phyloP scores from a whole-genome alignment of 2,113 vertebrate genomes.

The Scatophagus argus region DNA sequence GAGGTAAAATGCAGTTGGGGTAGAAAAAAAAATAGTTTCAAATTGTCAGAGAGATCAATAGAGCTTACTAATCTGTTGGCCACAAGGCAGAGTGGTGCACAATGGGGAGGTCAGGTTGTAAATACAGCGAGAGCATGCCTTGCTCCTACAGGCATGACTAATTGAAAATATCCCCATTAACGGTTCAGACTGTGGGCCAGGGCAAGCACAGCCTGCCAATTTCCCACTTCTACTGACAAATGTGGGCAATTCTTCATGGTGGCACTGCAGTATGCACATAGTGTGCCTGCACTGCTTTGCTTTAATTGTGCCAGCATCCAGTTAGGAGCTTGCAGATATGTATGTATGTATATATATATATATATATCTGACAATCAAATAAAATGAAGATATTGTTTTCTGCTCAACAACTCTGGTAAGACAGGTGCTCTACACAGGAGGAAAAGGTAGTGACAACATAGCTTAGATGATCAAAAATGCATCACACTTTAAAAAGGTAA shows the following conservation, averaged over 20 bases:
- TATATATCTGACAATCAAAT: neutral
- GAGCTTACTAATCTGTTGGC: constrained; percentile 67
- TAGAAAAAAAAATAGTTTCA: constrained; percentile 27
- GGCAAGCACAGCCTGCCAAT: constrained; percentile 40
- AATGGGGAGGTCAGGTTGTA: constrained; percentile 44
- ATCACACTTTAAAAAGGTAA: constrained; percentile 2
- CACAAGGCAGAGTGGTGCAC: constrained; percentile 48
- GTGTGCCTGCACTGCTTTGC: constrained; percentile 29
- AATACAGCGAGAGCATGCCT: constrained; percentile 62
- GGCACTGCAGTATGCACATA: constrained; percentile 44
- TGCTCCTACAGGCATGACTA: constrained; percentile 76
- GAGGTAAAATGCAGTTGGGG: constrained; percentile 9
- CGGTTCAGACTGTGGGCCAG: constrained; percentile 41
- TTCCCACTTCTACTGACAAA: constrained; percentile 65
- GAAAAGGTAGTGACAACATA: neutral
- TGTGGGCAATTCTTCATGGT: constrained; percentile 61
- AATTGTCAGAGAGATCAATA: constrained; percentile 69
- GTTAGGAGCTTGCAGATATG: neutral
- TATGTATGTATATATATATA: too few species aligned
- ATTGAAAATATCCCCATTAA: constrained; percentile 81
- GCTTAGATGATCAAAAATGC: constrained; percentile 33
- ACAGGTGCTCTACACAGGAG: constrained; percentile 12
- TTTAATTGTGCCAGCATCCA: constrained; percentile 17
- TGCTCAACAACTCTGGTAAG: constrained; percentile 1
- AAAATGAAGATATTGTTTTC: neutral